phyloP scores from a whole-genome alignment of 2,113 vertebrate genomes.

The Brienomyrus longianalis region DNA sequence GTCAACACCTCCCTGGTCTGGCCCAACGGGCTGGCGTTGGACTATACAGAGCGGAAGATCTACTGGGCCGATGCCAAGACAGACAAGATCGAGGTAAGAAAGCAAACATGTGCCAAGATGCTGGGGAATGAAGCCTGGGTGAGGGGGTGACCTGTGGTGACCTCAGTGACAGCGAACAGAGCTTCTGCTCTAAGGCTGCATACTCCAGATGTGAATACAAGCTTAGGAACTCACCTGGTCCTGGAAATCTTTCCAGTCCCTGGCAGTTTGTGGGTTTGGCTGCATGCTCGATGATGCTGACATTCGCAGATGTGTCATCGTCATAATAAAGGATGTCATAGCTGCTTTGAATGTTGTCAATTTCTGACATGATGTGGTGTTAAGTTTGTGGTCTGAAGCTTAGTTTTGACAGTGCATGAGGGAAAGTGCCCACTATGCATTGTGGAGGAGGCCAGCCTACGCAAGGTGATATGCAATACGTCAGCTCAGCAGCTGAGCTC shows the following conservation, averaged over 20 bases:
- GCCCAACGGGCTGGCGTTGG: slow-evolving; percentile 91
- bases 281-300: not conserved
- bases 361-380: not conserved
- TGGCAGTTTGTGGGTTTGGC: not conserved
- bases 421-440: not conserved
- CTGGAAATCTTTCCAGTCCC: not conserved
- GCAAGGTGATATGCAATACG: not conserved
- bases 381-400: not conserved
- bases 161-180: not conserved
- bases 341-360: not conserved
- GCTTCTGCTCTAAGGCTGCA: not conserved
- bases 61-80: slow-evolving; percentile 99
- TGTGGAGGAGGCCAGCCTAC: not conserved
- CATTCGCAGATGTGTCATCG: not conserved
- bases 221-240: not conserved
- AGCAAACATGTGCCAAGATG: not conserved
- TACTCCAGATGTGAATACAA: not conserved
- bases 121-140: not conserved
- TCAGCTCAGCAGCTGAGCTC: not conserved
- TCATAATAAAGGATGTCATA: not conserved
- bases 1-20: slow-evolving; percentile 93
- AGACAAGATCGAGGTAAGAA: slow-evolving; percentile 75
- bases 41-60: slow-evolving; percentile 80
- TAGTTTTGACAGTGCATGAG: not conserved
- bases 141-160: not conserved